Percentiles rank a stretch among this genome's conserved stretches.
Conservation (phyloP, 2,797 vertebrate species). For the Lepus oiostolus region DNA sequence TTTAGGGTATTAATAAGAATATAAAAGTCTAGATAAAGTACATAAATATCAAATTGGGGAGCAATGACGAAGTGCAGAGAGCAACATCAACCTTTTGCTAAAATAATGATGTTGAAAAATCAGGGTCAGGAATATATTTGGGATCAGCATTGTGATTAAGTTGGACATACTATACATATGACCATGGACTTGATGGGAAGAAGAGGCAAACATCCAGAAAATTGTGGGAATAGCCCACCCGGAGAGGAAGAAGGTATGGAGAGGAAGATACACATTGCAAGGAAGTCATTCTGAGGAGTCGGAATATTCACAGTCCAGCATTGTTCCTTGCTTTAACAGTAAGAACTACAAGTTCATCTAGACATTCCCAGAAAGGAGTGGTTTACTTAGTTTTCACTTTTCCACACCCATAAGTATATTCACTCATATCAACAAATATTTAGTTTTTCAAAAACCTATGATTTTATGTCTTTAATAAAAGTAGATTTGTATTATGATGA, state of each 20-base stretch:
- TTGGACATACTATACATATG: neutral
- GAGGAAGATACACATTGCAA: neutral
- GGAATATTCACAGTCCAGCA: accelerated
- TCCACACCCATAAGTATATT: neutral
- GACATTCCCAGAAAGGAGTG: neutral
- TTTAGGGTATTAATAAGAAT: neutral
- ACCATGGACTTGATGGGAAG: neutral
- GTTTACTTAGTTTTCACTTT: neutral
- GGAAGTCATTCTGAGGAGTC: neutral
- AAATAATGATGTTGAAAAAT: neutral
- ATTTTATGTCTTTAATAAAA: neutral
- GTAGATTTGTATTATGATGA: too few species aligned
- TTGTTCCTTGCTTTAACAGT: neutral
- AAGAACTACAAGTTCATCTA: neutral
- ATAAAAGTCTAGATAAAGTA: neutral
- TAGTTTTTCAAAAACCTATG: neutral
- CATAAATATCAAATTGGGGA: neutral
- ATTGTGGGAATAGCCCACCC: accelerated
- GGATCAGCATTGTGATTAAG: neutral
- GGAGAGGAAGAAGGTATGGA: neutral
- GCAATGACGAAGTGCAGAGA: neutral
- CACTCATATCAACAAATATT: neutral
- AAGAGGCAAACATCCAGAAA: neutral
- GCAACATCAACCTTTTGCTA: neutral
- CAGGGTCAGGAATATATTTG: neutral